Evolutionary conservation across 2,113 vertebrate genomes (phyloP).

Genomic region (Corvus moneduloides): DNA sequence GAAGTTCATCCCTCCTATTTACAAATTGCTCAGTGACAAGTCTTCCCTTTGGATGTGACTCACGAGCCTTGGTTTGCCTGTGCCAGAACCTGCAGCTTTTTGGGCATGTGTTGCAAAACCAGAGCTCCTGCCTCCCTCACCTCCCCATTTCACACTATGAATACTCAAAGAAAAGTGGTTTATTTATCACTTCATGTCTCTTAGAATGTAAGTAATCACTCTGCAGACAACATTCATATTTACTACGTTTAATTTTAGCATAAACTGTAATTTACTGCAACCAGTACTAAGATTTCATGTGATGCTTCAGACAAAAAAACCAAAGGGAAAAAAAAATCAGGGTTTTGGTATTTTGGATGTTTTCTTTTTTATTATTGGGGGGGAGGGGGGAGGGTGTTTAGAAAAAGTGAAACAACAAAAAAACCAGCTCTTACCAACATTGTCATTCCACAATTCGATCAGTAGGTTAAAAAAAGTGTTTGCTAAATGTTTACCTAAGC

Average conservation of each 20-base stretch:
- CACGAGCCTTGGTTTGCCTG: background rate
- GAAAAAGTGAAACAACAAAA: background rate
- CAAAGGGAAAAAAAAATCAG: background rate
- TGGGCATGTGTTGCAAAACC: background rate
- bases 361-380: background rate
- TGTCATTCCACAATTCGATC: background rate
- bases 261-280: background rate
- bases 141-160: background rate
- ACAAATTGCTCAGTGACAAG: slow-evolving; percentile 28
- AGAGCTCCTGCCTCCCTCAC: background rate
- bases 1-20: slow-evolving; percentile 18
- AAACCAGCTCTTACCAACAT: background rate
- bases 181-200: background rate
- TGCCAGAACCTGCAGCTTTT: slow-evolving; percentile 27
- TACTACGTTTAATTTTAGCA: background rate
- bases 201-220: background rate
- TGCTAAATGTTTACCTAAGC: background rate
- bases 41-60: slow-evolving; percentile 39
- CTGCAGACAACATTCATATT: background rate
- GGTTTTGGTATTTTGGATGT: background rate
- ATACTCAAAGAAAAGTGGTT: background rate
- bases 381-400: too few species aligned
- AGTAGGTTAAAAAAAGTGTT: background rate
- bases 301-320: background rate
- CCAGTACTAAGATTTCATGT: background rate